Base-by-base conservation (phyloP, 2,797 vertebrate species). In the Protonibea diacanthus region DNA sequence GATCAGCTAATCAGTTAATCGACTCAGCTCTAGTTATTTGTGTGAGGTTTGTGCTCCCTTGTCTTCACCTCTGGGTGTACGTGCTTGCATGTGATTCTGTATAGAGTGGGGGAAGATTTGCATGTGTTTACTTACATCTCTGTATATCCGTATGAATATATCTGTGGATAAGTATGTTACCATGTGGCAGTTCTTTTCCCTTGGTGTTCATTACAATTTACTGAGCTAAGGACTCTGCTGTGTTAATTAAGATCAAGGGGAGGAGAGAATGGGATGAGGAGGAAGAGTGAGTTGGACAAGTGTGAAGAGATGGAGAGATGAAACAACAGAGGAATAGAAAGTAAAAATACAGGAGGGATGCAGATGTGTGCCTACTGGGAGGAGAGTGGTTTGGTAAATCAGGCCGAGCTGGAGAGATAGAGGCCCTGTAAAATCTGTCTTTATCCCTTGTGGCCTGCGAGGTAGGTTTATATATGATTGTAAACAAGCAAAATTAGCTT, bases 211-310 rank as follows among this genome's bases (percentile, higher is more conserved):
- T 90, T 87, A 72, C 58, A 53, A 60, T 62, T 74, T 63, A 58
- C 48, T 73, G 23, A 23, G 21, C 57, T 48, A 68, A 65, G 27
- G 51, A 71, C 73, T 78, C 58, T 70, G 59, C 56, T 67, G 69
- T 76, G 71, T 60, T 88, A 86, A 92, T 89, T 85, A 83, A 73
- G 66, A 88, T 84, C 68, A 64, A 80, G 57, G 55, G 33, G 14
- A 78, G 20, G 14, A 66, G 53, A 68, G 25, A 67, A 63, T 63
- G 14, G 18, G 21, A 63, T 25, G 64, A 59, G 27, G 53, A 66
- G 23, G 62, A 38, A 56, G 21, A 48, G 27, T 21, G 61, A 56
- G 23, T 60, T 57, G 14, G 14, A 64, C 33, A 55, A 53, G 33
- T 53, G 66, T 44, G 53, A 78, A 57, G 64, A 62, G 40, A 75